phyloP scores from a whole-genome alignment of 2,797 vertebrate genomes.

The Taeniopygia guttata region DNA sequence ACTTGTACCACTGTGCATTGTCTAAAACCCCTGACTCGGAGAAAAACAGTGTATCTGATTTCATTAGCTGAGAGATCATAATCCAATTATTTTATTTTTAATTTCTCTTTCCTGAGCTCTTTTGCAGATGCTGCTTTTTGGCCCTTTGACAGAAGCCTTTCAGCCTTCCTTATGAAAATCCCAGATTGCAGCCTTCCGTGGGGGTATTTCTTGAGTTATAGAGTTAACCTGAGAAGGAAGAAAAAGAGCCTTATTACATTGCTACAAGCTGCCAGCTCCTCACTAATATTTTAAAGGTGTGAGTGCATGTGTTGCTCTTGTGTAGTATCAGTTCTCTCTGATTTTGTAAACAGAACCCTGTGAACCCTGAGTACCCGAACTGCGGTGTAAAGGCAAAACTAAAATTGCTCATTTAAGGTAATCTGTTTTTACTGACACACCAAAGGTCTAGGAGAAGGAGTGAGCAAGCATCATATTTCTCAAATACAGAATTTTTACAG shows the following conservation, averaged over 20 bases:
- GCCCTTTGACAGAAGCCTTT: conserved; percentile 33
- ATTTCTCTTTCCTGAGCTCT: conserved; percentile 51
- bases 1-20: background rate
- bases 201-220: conserved; percentile 1
- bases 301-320: conserved; percentile 19
- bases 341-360: conserved; percentile 57
- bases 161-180: conserved; percentile 27
- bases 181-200: conserved; percentile 27
- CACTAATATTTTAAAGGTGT: conserved; percentile 50
- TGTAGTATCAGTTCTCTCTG: conserved; percentile 22
- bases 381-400: conserved; percentile 54
- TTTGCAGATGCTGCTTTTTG: conserved; percentile 49
- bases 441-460: conserved; percentile 57
- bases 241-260: background rate
- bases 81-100: conserved; percentile 64
- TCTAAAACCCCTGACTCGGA: background rate
- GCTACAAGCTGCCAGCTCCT: conserved; percentile 32
- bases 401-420: conserved; percentile 67
- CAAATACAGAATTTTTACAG: conserved; percentile 79
- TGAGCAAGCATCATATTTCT: conserved; percentile 70
- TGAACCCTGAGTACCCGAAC: conserved; percentile 51
- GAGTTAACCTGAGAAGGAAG: conserved; percentile 22
- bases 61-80: conserved; percentile 33
- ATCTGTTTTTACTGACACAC: conserved; percentile 66
- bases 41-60: background rate